Conservation (phyloP, 2,113 vertebrate genomes). For the Chloroceryle aenea region DNA sequence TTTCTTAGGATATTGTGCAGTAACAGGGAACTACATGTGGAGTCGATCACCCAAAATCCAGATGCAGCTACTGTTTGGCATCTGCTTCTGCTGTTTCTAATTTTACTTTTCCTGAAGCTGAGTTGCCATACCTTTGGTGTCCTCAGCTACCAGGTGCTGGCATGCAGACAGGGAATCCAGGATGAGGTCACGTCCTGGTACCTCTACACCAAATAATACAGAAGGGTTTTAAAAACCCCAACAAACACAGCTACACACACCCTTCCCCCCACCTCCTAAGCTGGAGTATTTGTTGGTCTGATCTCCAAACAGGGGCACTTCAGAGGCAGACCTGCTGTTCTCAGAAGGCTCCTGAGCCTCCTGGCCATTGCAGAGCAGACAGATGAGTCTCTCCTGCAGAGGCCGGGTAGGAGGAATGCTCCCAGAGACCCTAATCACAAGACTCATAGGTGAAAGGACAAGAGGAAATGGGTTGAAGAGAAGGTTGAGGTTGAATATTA, state of each 20-base stretch:
- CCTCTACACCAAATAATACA: background rate
- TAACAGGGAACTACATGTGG: conserved; percentile 57
- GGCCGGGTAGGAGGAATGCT: background rate
- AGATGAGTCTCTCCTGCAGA: background rate
- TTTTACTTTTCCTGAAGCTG: conserved; percentile 34
- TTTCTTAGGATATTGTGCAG: background rate
- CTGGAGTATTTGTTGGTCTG: background rate
- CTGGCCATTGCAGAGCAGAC: background rate
- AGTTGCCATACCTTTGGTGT: background rate
- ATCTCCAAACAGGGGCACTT: background rate
- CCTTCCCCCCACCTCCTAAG: background rate
- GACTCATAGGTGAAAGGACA: no score
- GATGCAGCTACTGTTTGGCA: conserved; percentile 70
- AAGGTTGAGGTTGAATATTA: no score
- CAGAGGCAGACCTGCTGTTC: background rate
- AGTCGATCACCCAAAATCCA: conserved; percentile 56
- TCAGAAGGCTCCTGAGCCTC: background rate
- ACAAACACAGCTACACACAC: background rate
- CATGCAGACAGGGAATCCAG: background rate
- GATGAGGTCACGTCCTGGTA: background rate
- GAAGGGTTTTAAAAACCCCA: background rate
- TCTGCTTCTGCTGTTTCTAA: conserved; percentile 48
- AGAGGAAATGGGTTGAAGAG: no score
- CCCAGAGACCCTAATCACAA: background rate
- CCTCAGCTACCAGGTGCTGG: background rate